Evolutionary conservation across 2,797 vertebrate genomes (phyloP).

Genomic region (Clarias laeviceps): DNA sequence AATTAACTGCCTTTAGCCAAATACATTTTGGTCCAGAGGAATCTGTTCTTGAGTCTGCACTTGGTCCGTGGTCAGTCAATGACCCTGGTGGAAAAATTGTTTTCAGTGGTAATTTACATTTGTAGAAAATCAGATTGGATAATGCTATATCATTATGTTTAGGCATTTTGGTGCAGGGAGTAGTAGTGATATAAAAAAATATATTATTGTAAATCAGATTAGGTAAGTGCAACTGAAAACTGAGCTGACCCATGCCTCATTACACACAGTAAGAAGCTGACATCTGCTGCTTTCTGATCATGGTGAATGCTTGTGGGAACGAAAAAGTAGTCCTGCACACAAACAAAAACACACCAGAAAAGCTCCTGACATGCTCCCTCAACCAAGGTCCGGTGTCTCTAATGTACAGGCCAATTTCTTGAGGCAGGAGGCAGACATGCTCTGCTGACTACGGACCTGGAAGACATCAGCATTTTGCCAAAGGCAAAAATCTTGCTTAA

Average conservation of each 20-base stretch:
- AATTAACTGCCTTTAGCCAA: not conserved
- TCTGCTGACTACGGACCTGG: slow-evolving; percentile 1
- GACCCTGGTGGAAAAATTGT: not conserved
- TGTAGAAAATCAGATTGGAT: not conserved
- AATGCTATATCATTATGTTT: not conserved
- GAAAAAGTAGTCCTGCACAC: not conserved
- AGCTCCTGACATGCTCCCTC: not conserved
- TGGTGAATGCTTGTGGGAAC: not conserved
- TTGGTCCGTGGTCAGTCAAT: too few species aligned
- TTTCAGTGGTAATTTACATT: not conserved
- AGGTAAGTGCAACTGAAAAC: not conserved
- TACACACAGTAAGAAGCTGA: not conserved
- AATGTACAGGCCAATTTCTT: not conserved
- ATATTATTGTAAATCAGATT: not conserved
- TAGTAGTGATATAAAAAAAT: not conserved
- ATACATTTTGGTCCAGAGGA: not conserved
- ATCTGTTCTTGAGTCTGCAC: not conserved
- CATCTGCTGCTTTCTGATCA: slow-evolving; percentile 11
- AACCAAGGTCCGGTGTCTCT: not conserved
- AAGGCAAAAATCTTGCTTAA: slow-evolving; percentile 24
- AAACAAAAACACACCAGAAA: not conserved
- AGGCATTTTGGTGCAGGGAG: not conserved
- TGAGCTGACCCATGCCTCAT: not conserved
- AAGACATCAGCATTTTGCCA: slow-evolving; percentile 29
- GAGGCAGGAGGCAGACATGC: not conserved